Base-by-base conservation (phyloP, 2,888 invertebrate species). In the Amphimallon solstitiale region DNA sequence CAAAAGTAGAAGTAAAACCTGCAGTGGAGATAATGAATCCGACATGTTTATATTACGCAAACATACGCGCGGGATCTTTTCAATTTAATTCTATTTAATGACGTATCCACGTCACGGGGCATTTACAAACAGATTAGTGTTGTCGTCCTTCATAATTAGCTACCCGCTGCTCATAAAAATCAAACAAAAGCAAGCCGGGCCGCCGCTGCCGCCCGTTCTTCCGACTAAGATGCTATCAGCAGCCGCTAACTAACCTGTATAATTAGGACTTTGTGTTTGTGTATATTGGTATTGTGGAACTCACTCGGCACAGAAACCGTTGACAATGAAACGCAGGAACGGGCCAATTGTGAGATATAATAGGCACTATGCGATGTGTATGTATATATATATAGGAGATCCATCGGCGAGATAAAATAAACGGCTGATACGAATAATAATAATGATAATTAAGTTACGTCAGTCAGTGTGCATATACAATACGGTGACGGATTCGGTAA, bases 81-180 rank as follows among this genome's bases (percentile, higher is more conserved):
- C 29, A 29, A 29, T 59, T 59, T 43, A 59, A 43, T 43, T 59
- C 43, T 10, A 43, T 43, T 43, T 43, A 59, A 59, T 59, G 29
- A 29, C 43, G 10, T 29, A 29, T 29, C 6, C 56, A 43, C 38
- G 40, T 29, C 56, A 29, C 48, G 38, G n/a, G 29, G 48, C 29
- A 38, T 40, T 59, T 65, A 65, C 9, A 29, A 65, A 19, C 52
- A 59, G 59, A 67, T 63, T 67, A 59, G 49, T 34, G 46, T 23
- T 51, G 59, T 59, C 63, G 40, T 59, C 35, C 34, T 63, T 66
- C 65, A 69, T 71, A 72, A 72, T 70, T 72, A 71, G 70, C 51
- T 70, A 69, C 70, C 71, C 66, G 70, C 72, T 72, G 72, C 68
- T 72, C 66, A 59, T 66, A 70, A 71, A 71, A 71, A 68, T 68